Base-by-base conservation (phyloP, 2,888 invertebrate species). In the Macrostomum cliftonense region DNA sequence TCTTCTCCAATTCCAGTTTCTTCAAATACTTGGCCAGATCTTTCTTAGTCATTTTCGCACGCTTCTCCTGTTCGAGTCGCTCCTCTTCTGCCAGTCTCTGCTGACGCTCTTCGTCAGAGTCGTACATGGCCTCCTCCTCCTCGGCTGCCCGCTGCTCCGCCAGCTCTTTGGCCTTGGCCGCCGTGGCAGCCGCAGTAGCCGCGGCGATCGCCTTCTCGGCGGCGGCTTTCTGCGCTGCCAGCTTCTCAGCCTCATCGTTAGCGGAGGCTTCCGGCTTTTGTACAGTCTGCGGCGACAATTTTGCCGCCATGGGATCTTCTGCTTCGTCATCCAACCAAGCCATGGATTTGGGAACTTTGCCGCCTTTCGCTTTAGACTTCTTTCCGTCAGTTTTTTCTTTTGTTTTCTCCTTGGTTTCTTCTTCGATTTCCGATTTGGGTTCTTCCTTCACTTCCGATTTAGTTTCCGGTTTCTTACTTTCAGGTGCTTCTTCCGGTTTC, bases 331-430 rank as follows among this genome's bases (percentile, higher is more conserved):
- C 42, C 45, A 46, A 9, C 14, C 43, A 14, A 9, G 17, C 16
- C 43, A 19, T 43, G 17, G 37, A 39, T 19, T 16, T 45, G 16
- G 17, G 11, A 17, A 21, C 42, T 14, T 21, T 28, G 28, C 43
- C 19, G 19, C 17, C 14, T 45, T 46, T 16, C 44, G 17, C 45
- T 43, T 20, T 42, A 14, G n/a, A n/a, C n/a, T n/a, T n/a, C n/a
- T n/a, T n/a, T n/a, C n/a, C n/a, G n/a, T 7, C 14, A 12, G 13
- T 17, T 37, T 12, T 20, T 19, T 47, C n/a, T 47, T 52, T 47
- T 50, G 50, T 47, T 55, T 56, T 39, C 53, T 53, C 39, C 43
- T 14, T 42, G 12, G 43, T 14, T 42, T 37, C 39, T 51, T 53
- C 19, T 45, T 43, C 5, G 16, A 42, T 13, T 20, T 39, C 9